phyloP scores from a whole-genome alignment of 2,797 vertebrate species.

The Hydrocynus forskahlii region DNA sequence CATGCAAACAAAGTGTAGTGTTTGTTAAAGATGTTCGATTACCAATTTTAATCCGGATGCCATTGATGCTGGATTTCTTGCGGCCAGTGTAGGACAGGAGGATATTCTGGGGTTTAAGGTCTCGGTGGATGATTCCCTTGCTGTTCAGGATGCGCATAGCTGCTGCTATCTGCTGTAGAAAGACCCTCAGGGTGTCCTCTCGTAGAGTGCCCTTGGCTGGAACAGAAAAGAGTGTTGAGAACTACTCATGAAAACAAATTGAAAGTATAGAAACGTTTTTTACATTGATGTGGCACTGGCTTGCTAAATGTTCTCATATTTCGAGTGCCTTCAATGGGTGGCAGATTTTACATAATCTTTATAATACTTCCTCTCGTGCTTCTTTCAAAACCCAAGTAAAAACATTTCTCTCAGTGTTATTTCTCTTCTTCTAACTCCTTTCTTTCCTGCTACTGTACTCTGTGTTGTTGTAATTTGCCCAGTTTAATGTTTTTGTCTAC shows the following conservation, averaged over 20 bases:
- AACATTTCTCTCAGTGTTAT: too few species aligned
- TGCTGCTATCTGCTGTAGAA: slow-evolving; percentile 95
- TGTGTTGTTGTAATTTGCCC: too few species aligned
- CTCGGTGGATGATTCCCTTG: slow-evolving; percentile 95
- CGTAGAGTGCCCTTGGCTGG: slow-evolving; percentile 93
- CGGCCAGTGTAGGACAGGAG: slow-evolving; percentile 87
- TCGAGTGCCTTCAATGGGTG: too few species aligned
- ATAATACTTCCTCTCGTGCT: too few species aligned
- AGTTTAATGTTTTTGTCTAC: too few species aligned
- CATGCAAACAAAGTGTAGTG: not conserved
- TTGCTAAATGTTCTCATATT: too few species aligned
- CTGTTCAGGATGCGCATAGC: slow-evolving; percentile 94
- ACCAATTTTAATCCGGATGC: slow-evolving; percentile 97
- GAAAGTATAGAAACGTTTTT: not conserved
- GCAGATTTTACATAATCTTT: too few species aligned
- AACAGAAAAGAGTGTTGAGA: slow-evolving; percentile 25
- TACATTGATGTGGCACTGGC: not conserved
- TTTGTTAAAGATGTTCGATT: slow-evolving; percentile 20
- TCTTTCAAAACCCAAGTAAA: too few species aligned
- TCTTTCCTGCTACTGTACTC: too few species aligned
- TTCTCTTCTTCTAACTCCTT: too few species aligned
- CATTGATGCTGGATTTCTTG: slow-evolving; percentile 86
- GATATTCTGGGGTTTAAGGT: slow-evolving; percentile 97
- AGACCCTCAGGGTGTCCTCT: slow-evolving; percentile 93
- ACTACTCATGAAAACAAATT: not conserved